These are phyloP conservation scores for Drosophila lowei DNA, from an alignment of 1,140 invertebrate genomes.

Conservation along the genomic window DNA sequence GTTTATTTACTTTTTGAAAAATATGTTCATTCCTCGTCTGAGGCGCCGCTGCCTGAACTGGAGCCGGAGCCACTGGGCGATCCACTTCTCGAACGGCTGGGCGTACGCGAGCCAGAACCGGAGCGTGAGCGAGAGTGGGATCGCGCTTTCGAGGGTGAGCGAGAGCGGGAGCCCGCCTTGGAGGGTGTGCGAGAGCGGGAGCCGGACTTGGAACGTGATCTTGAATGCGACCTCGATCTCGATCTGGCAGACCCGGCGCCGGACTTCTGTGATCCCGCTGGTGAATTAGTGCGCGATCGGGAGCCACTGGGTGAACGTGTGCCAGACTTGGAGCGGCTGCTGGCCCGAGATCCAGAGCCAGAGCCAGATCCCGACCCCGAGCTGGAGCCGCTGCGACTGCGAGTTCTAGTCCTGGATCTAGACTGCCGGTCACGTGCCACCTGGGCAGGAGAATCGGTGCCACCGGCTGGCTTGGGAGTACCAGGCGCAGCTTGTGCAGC, in stretches of 20 bases:
- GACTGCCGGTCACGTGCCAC: conserved; percentile 76
- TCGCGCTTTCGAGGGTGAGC: conserved; percentile 63
- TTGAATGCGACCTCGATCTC: conserved; percentile 32
- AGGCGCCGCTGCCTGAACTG: conserved; percentile 68
- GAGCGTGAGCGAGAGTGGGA: conserved; percentile 64
- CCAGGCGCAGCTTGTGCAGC: conserved; percentile 44
- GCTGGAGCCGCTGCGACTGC: conserved; percentile 62
- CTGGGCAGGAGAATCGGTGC: conserved; percentile 81
- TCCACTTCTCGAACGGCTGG: conserved; percentile 75
- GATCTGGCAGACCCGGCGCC: conserved; percentile 81
- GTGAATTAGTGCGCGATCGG: conserved; percentile 58
- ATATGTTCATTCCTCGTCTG: conserved; percentile 56
- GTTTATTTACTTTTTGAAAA: conserved; percentile 23
- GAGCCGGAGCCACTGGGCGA: conserved; percentile 69
- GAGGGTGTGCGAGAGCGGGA: conserved; percentile 47
- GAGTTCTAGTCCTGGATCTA: conserved; percentile 69
- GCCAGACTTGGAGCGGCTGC: conserved; percentile 75
- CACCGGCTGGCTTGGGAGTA: conserved; percentile 71
- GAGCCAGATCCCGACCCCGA: conserved; percentile 77
- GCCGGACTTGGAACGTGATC: conserved; percentile 54
- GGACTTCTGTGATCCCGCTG: conserved; percentile 65
- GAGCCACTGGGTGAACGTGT: conserved; percentile 82
- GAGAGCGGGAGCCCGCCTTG: conserved; percentile 54
- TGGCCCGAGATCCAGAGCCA: conserved; percentile 70
- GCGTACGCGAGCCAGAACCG: conserved; percentile 70